Evolutionary conservation across 2,888 invertebrate species (phyloP).

Genomic region (Rhabditophanes sp.): DNA sequence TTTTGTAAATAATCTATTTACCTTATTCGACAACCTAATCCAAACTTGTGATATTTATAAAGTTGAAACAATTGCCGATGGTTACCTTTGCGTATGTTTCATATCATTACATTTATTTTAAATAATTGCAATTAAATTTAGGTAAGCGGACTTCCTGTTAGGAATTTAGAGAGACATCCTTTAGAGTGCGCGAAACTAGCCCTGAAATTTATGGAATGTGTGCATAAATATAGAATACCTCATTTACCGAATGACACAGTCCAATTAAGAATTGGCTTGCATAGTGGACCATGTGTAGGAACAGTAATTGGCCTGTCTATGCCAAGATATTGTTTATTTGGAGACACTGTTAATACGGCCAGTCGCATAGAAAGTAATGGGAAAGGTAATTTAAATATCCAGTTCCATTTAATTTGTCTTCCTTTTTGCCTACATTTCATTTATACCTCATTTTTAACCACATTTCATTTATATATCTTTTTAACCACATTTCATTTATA

Average conservation of each 20-base stretch:
- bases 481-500: no score
- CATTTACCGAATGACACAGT: constrained; percentile 31
- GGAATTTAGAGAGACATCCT: constrained; percentile 30
- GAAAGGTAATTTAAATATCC: no score
- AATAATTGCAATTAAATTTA: no score
- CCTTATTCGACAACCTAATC: constrained; percentile 36
- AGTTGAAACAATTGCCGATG: constrained; percentile 39
- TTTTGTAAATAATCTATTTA: constrained; percentile 38
- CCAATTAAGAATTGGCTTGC: constrained; percentile 18
- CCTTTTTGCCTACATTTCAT: no score
- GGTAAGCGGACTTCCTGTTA: no score
- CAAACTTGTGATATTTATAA: constrained; percentile 38
- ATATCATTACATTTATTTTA: no score
- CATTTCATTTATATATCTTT: no score
- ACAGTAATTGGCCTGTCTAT: constrained; percentile 29
- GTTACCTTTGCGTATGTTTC: constrained; percentile 32
- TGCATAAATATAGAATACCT: constrained; percentile 23
- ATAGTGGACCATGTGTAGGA: constrained; percentile 20
- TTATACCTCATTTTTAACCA: no score
- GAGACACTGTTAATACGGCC: constrained; percentile 38
- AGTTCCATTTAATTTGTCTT: no score
- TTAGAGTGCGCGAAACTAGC: constrained; percentile 26
- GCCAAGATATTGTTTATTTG: constrained; percentile 29
- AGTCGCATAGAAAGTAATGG: constrained; percentile 32
- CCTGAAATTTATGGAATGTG: constrained; percentile 13